These are phyloP conservation scores for Melanotaenia boesemani DNA, from an alignment of 2,797 vertebrate genomes.

Conservation along the genomic window DNA sequence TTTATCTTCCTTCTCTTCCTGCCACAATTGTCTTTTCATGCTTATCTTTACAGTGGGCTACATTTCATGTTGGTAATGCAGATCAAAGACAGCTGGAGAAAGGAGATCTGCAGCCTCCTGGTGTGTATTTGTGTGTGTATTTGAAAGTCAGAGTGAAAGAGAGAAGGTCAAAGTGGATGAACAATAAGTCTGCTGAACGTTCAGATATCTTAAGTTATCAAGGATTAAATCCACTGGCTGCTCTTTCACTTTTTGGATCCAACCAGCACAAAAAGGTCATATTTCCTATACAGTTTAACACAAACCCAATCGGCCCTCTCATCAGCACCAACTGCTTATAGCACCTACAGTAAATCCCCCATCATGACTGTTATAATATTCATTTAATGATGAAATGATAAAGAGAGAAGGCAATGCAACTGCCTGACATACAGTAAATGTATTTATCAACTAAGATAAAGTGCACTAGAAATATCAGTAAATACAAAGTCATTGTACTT, in stretches of 20 bases:
- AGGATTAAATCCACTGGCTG: neutral
- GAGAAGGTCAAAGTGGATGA: neutral
- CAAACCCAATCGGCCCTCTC: neutral
- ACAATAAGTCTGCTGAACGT: neutral
- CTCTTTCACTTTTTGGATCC: neutral
- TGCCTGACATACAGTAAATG: neutral
- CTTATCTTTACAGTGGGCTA: neutral
- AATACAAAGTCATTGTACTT: neutral
- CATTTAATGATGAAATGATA: neutral
- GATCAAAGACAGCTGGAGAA: neutral
- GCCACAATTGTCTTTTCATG: neutral
- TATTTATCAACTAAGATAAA: neutral
- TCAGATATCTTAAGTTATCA: neutral
- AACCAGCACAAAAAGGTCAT: neutral
- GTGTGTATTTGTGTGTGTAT: neutral
- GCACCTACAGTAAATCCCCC: too few species aligned
- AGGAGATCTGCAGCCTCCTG: neutral
- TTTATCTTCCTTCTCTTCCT: neutral
- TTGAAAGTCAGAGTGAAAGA: slow-evolving; percentile 1
- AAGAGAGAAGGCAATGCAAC: neutral
- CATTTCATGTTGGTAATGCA: neutral
- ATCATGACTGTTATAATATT: neutral
- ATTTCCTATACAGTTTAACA: neutral
- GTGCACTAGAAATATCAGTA: neutral
- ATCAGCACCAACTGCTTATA: neutral